These are phyloP conservation scores for Ceratina calcarata DNA, from an alignment of 1,140 invertebrate genomes.

Conservation along the genomic window DNA sequence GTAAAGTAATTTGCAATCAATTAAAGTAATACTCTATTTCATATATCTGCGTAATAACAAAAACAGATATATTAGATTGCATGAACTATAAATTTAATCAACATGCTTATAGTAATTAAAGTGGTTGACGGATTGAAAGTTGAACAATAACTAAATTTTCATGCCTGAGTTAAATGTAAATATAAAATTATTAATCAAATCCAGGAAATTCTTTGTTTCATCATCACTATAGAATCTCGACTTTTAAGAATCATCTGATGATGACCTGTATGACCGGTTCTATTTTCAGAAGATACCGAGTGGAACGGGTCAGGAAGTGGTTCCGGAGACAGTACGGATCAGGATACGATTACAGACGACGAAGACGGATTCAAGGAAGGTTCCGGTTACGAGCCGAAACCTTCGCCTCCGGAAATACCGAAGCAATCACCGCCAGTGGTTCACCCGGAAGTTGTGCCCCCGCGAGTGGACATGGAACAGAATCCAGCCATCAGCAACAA, in stretches of 20 bases:
- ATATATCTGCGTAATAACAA: too few relatives aligned
- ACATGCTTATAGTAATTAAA: too few relatives aligned
- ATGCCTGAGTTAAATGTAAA: too few relatives aligned
- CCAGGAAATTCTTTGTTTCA: background rate
- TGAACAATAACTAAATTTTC: too few relatives aligned
- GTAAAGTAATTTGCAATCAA: background rate
- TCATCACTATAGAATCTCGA: background rate
- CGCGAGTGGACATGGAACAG: constrained; percentile 71
- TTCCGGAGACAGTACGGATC: constrained; percentile 80
- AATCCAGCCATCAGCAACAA: constrained; percentile 61
- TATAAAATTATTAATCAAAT: too few relatives aligned
- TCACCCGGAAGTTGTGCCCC: constrained; percentile 58
- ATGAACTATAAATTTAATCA: too few relatives aligned
- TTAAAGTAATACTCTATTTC: too few relatives aligned
- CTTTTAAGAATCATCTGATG: background rate
- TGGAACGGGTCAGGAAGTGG: constrained; percentile 83
- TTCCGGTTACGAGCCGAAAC: constrained; percentile 72
- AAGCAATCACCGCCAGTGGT: constrained; percentile 55
- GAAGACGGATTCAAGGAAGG: constrained; percentile 77
- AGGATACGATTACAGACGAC: constrained; percentile 80
- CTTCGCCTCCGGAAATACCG: constrained; percentile 54
- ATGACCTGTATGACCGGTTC: background rate
- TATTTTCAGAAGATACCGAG: constrained; percentile 77
- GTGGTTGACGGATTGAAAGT: too few relatives aligned
- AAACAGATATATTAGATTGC: too few relatives aligned